Evolutionary conservation across 2,888 invertebrate genomes (phyloP), one percentile per base, ranked within the genome.

Genomic region (Gryllus longicercus): DNA sequence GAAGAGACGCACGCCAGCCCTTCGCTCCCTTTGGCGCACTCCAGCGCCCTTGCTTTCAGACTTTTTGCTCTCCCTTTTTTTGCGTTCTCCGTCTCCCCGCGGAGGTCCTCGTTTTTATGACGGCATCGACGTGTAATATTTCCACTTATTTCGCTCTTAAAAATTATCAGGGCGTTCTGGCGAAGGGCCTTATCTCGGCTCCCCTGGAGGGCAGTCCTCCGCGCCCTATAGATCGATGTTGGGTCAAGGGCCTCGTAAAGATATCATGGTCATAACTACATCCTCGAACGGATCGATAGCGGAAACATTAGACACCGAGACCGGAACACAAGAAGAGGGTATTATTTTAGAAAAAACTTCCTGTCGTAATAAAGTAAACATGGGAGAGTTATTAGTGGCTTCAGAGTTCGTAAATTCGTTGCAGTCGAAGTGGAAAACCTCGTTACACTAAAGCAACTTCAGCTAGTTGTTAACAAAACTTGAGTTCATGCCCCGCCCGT

Each of bases 41-140:
- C 38, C 38, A 38, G 38, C 38, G 38, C 38, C 38, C 38, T 38
- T 38, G 38, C 38, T 8, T 38, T 5, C 1, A 8, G 38, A 38
- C 38, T 38, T 38, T 38, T 38, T 8, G 21, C 21, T 38, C 38
- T 38, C 63, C 63, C 63, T 63, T n/a, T 63, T 18, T 63, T 63
- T 18, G 63, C n/a, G 16, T 63, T 38, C 14, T 14, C 63, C 63
- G n/a, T 1, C 63, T 63, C 14, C n/a, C 16, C 63, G n/a, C 0
- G 38, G n/a, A 63, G 63, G 63, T 5, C 63, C n/a, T 63, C 8
- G 38, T 16, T 63, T 63, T 63, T 63, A 63, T 63, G 63, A 63
- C n/a, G 63, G 63, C 63, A 63, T 63, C 63, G 63, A 63, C 63
- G 63, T 63, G 63, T 63, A 63, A 63, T 63, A 63, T 63, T 63